phyloP scores from a whole-genome alignment of 92 coral and sea anemone genomes.

The Epizoanthus illoricatus region DNA sequence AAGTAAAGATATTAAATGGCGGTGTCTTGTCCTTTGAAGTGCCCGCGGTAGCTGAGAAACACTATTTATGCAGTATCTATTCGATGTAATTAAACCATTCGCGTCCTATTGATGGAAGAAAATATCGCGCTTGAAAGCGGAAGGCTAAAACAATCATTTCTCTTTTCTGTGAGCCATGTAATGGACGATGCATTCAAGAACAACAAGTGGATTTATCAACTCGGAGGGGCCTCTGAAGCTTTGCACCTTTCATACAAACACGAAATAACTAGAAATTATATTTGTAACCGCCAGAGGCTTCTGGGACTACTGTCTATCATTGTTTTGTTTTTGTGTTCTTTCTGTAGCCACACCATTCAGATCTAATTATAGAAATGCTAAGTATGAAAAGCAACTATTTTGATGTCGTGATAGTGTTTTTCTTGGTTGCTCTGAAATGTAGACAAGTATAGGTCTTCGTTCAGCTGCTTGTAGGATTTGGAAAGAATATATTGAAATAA shows the following conservation, averaged over 20 bases:
- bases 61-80: conserved; percentile 19
- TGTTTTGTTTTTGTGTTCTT: neutral
- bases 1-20: conserved; percentile 21
- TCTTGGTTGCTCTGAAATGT: neutral
- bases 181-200: neutral
- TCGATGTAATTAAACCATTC: conserved; percentile 27
- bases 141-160: neutral
- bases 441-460: neutral
- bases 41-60: conserved; percentile 36
- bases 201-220: neutral
- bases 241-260: too few species aligned
- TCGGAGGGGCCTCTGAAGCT: neutral
- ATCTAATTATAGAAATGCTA: too few species aligned
- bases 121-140: conserved; percentile 7
- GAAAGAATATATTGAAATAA: neutral
- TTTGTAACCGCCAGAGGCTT: neutral
- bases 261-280: neutral
- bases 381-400: neutral
- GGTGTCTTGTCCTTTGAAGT: conserved; percentile 31
- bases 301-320: too few species aligned
- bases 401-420: neutral
- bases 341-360: too few species aligned
- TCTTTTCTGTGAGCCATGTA: too few species aligned
- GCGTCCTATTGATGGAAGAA: conserved; percentile 8
- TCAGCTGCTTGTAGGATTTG: neutral